Conservation (phyloP, 2,888 invertebrate genomes). For the Spodoptera picta region DNA sequence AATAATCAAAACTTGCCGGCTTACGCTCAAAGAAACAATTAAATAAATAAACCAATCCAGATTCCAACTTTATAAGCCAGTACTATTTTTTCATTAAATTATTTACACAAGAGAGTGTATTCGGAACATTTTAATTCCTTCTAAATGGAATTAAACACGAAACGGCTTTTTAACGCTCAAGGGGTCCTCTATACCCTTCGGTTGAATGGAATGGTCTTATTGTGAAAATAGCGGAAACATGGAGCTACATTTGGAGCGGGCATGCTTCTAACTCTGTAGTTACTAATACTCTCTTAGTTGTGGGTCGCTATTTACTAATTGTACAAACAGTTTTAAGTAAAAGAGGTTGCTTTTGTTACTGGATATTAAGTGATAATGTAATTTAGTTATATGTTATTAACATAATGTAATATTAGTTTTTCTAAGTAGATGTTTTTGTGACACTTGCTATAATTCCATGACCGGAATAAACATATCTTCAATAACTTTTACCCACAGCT, state of each 20-base stretch:
- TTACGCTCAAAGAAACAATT: slow-evolving; percentile 24
- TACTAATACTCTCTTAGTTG: no score
- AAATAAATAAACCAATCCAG: slow-evolving; percentile 36
- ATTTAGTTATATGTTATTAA: no score
- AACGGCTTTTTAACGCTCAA: slow-evolving; percentile 64
- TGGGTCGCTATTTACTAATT: no score
- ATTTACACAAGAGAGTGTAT: slow-evolving; percentile 58
- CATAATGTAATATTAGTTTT: no score
- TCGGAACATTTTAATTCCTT: slow-evolving; percentile 66
- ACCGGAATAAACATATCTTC: no score
- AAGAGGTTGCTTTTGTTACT: no score
- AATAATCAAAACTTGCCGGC: slow-evolving; percentile 24
- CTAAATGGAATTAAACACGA: slow-evolving; percentile 70
- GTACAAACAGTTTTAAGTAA: no score
- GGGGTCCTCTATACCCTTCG: slow-evolving; percentile 54
- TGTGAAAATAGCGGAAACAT: slow-evolving; percentile 53
- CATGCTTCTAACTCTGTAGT: not conserved
- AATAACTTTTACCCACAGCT: no score
- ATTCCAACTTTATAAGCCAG: slow-evolving; percentile 10
- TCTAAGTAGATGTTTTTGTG: no score
- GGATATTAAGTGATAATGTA: no score
- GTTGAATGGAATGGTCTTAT: slow-evolving; percentile 57
- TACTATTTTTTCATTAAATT: slow-evolving; percentile 55
- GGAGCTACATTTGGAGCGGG: slow-evolving; percentile 15
- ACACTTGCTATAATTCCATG: no score